Percentiles rank a stretch among this genome's conserved stretches.
phyloP scores from a whole-genome alignment of 2,888 invertebrate genomes.

The Drosophila neonasuta region DNA sequence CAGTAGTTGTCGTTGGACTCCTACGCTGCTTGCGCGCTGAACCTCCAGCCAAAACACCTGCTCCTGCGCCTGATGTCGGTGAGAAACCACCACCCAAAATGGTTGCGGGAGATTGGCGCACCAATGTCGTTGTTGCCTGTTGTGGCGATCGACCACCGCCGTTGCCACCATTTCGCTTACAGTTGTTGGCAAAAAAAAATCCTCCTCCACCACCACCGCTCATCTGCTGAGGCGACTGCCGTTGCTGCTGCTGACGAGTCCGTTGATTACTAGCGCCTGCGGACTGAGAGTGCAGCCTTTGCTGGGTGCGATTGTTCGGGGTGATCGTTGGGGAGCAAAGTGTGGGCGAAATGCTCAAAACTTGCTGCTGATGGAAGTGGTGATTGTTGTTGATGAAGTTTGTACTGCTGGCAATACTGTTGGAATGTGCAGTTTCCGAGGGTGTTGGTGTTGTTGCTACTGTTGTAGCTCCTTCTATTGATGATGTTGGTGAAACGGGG shows the following conservation, averaged over 20 bases:
- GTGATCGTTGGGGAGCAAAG: slow-evolving; percentile 48
- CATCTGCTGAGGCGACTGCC: slow-evolving; percentile 67
- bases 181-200: slow-evolving; percentile 65
- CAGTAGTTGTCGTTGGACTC: slow-evolving; percentile 53
- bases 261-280: slow-evolving; percentile 60
- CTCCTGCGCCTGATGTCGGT: slow-evolving; percentile 26
- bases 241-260: slow-evolving; percentile 59
- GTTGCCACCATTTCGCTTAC: slow-evolving; percentile 53
- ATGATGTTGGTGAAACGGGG: slow-evolving; percentile 60
- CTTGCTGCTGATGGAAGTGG: slow-evolving; percentile 61
- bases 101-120: slow-evolving; percentile 76
- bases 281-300: slow-evolving; percentile 64
- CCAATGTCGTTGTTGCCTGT: slow-evolving; percentile 35
- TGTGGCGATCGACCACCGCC: slow-evolving; percentile 70
- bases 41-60: slow-evolving; percentile 23
- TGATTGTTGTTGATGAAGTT: slow-evolving; percentile 61
- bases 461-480: slow-evolving; percentile 55
- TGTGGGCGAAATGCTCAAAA: slow-evolving; percentile 64
- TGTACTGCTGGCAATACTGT: slow-evolving; percentile 83
- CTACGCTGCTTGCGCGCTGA: slow-evolving; percentile 76
- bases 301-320: slow-evolving; percentile 60
- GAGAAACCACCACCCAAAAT: slow-evolving; percentile 73
- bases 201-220: slow-evolving; percentile 44
- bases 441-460: slow-evolving; percentile 61
- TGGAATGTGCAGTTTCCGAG: slow-evolving; percentile 81